Evolutionary conservation across 2,888 invertebrate species (phyloP), one percentile per base, ranked within the genome.

Genomic region (Prostheceraeus crozeri): DNA sequence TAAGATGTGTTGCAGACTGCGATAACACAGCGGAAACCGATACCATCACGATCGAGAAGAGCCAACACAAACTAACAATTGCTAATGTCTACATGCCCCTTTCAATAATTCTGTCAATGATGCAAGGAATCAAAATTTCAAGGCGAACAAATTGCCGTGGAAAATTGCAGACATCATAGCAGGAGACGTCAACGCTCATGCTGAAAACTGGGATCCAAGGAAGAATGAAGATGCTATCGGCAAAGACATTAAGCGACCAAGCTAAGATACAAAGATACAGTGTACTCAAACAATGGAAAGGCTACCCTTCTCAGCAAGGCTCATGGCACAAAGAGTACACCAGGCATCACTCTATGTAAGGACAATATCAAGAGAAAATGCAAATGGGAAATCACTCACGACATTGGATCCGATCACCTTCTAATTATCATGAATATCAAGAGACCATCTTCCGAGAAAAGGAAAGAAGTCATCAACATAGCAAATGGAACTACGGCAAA

Each of bases 121-220:
- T n/a, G n/a, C n/a, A 33, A 33, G n/a, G 33, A 33, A n/a, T 8
- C 10, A n/a, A 33, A 10, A 48, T 30, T 48, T 48, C 48, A 21
- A 48, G 11, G 48, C 48, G 28, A 48, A 21, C 8, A 48, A 48
- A 48, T 30, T 48, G 28, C 48, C 48, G n/a, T 48, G 48, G 48
- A 48, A 48, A 28, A 19, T n/a, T 28, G 28, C 48, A 4, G 48
- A 48, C 25, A 19, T 48, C 48, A 48, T 48, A 11, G 23, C 23
- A 19, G 48, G 48, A 48, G 48, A 48, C 23, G 33, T 33, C 33
- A 33, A 33, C n/a, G 33, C 33, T 8, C 33, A 33, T 33, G 33
- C 33, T n/a, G 33, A 33, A 33, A 33, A 8, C 10, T 33, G 33
- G 33, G 33, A 33, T n/a, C 10, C 10, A 33, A 33, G n/a, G 8